Evolutionary conservation across 2,888 invertebrate species (phyloP), one percentile per base, ranked within the genome.

Genomic region (Myopa testacea): DNA sequence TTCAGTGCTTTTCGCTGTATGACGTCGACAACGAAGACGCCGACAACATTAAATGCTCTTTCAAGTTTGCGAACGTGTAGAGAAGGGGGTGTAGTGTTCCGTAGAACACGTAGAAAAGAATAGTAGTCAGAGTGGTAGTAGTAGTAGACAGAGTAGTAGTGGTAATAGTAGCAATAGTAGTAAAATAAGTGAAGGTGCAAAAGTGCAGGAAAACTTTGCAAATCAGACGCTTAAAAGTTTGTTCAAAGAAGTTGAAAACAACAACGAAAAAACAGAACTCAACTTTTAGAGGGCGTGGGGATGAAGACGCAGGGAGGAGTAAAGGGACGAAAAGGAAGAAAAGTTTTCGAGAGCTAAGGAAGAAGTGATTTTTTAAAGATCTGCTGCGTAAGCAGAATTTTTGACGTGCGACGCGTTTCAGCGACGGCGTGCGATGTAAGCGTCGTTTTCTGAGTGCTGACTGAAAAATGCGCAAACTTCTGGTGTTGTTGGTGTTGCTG

Each of bases 171-270:
- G 4, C 34, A 38, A 37, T 65, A 65, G 38, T 14, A 34, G 52
- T 63, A 65, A 26, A n/a, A 16, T 38, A 37, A 70, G 14, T 26
- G 55, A 12, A 55, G 50, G 70, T 55, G 55, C 55, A 70, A 69
- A 37, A 55, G 40, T 40, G 40, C 16, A 67, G 40, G 67, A 63
- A 73, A 62, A 75, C 45, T 69, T 75, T 75, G 60, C 75, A 75
- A 75, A 68, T 75, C 75, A 58, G 75, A 69, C 68, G 75, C 75
- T 75, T 75, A 75, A 75, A 75, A 75, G 58, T 75, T 75, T 75
- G 14, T 45, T 38, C 19, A 50, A 52, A 26, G 16, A 10, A 50
- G 45, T 26, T 19, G 4, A 38, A 19, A 4, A 37, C 52, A 71
- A 71, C 10, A 55, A 70, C 16, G 14, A 16, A 12, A 37, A 16